Percentiles rank a stretch among this genome's conserved stretches.
Evolutionary conservation across 1,140 invertebrate genomes (phyloP).

Genomic region (Macrobrachium rosenbergii): DNA sequence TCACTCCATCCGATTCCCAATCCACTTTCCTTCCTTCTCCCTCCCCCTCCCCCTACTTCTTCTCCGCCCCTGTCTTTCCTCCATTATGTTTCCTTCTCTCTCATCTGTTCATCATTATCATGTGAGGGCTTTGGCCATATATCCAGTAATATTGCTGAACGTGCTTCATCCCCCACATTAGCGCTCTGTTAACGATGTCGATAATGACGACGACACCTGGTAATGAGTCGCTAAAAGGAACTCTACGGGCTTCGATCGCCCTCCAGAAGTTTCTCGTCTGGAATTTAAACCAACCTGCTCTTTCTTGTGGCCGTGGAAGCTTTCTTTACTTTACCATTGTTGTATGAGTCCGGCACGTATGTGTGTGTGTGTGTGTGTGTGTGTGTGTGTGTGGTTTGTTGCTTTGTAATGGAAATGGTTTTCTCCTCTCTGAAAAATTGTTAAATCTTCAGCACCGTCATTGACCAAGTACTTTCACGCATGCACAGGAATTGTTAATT

Average conservation of each 20-base stretch:
- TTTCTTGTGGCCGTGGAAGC: too few relatives aligned
- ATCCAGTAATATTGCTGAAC: constrained; percentile 60
- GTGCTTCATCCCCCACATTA: constrained; percentile 59
- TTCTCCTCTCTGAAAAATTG: too few relatives aligned
- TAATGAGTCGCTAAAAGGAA: constrained; percentile 38
- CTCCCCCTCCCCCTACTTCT: not conserved
- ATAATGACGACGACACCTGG: constrained; percentile 56
- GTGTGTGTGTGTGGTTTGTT: too few relatives aligned
- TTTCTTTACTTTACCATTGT: too few relatives aligned
- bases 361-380: too few relatives aligned
- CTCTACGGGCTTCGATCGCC: constrained; percentile 32
- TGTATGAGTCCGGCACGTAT: too few relatives aligned
- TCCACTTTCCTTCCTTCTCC: not conserved
- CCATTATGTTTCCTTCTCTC: not conserved
- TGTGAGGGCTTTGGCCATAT: constrained; percentile 46
- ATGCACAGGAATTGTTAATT: too few relatives aligned
- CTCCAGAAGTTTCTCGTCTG: not conserved
- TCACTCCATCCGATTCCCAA: not conserved
- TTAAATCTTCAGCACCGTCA: too few relatives aligned
- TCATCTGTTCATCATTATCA: constrained; percentile 49
- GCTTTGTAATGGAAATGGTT: too few relatives aligned
- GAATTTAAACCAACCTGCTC: too few relatives aligned
- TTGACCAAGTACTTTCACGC: too few relatives aligned
- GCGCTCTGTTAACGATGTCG: constrained; percentile 57
- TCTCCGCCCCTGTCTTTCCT: not conserved